These are phyloP conservation scores for Hydraecia micacea DNA, from an alignment of 2,888 invertebrate genomes.

Conservation along the genomic window DNA sequence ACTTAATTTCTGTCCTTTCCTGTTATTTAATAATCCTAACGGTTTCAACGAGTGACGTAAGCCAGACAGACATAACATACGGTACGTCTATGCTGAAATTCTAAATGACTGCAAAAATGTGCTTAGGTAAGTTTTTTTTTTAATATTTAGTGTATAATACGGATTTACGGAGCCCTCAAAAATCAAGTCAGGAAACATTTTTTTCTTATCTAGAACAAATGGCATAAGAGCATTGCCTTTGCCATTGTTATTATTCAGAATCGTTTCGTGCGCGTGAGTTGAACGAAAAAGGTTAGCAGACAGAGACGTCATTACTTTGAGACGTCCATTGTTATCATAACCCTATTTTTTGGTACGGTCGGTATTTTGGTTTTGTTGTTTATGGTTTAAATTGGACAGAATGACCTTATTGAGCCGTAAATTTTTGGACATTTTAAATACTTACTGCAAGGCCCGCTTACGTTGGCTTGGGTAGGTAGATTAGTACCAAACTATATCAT, in stretches of 20 bases:
- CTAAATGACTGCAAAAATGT: neutral
- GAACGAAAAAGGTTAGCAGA: slow-evolving; percentile 13
- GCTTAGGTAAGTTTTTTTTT: neutral
- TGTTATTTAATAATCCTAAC: neutral
- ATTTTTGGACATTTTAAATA: neutral
- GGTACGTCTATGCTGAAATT: neutral
- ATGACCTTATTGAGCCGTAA: no score
- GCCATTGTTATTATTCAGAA: slow-evolving; percentile 17
- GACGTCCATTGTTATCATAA: slow-evolving; percentile 43
- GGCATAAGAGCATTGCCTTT: slow-evolving; percentile 1
- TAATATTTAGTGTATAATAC: neutral
- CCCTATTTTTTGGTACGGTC: slow-evolving; percentile 16
- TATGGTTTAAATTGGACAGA: neutral
- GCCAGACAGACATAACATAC: no score
- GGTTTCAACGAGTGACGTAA: neutral
- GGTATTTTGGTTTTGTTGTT: slow-evolving; percentile 9
- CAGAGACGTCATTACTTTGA: slow-evolving; percentile 26
- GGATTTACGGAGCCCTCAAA: neutral
- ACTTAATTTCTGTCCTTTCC: neutral
- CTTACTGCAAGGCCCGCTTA: neutral
- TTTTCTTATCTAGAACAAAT: slow-evolving; percentile 3
- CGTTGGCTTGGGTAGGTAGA: neutral
- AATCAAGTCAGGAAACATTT: slow-evolving; percentile 6
- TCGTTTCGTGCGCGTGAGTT: slow-evolving; percentile 47
- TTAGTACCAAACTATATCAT: neutral